A percentile compares a stretch with the other conserved stretches of the same genome.
These are phyloP conservation scores for Anarsia innoxiella DNA, from an alignment of 2,888 invertebrate species.

Conservation along the genomic window DNA sequence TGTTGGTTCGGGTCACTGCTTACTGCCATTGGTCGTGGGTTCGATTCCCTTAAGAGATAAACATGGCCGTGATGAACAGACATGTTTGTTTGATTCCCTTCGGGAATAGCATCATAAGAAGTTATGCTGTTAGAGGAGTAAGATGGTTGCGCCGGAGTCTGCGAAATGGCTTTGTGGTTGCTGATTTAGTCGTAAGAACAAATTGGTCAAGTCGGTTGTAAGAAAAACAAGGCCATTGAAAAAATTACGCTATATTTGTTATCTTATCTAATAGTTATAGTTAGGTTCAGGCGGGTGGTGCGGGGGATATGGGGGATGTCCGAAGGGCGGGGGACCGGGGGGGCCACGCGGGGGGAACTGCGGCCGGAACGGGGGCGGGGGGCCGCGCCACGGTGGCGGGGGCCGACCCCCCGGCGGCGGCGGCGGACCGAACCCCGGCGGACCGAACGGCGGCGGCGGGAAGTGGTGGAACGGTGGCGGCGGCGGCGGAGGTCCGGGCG, in stretches of 20 bases:
- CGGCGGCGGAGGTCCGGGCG: slow-evolving; percentile 56
- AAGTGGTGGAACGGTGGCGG: slow-evolving; percentile 57
- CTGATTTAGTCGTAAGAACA: too few relatives aligned
- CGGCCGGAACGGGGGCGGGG: slow-evolving; percentile 80
- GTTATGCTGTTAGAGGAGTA: too few relatives aligned
- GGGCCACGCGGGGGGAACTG: slow-evolving; percentile 74
- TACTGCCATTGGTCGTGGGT: too few relatives aligned
- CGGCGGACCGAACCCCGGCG: slow-evolving; percentile 68
- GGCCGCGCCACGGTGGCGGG: slow-evolving; percentile 81
- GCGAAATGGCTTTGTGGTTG: too few relatives aligned
- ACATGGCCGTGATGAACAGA: too few relatives aligned
- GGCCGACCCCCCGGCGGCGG: slow-evolving; percentile 76
- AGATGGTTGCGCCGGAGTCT: too few relatives aligned
- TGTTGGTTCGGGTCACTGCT: too few relatives aligned
- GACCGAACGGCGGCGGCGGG: slow-evolving; percentile 43
- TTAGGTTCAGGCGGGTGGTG: slow-evolving; percentile 67
- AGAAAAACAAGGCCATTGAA: too few relatives aligned
- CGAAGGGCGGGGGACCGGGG: slow-evolving; percentile 80
- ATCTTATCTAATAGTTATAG: slow-evolving; percentile 55
- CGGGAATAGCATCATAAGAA: too few relatives aligned
- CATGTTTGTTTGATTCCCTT: too few relatives aligned
- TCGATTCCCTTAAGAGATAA: too few relatives aligned
- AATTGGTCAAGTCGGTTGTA: too few relatives aligned
- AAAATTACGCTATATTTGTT: slow-evolving; percentile 25
- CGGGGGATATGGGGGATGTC: slow-evolving; percentile 82